phyloP scores from a whole-genome alignment of 2,113 vertebrate species.

The Elgaria multicarinata region DNA sequence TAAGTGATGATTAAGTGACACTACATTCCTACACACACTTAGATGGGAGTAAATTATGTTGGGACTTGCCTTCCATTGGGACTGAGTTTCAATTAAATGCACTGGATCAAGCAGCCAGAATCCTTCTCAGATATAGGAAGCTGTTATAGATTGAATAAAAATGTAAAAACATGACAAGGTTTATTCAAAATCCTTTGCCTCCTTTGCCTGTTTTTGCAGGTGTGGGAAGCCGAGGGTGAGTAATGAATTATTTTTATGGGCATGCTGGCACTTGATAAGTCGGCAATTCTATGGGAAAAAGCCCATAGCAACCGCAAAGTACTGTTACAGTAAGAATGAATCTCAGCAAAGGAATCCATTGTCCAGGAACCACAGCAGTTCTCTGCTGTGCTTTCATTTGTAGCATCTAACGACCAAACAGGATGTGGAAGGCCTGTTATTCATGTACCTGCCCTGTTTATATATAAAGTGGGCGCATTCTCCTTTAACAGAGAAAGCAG shows the following conservation, averaged over 20 bases:
- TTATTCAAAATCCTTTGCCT: background rate
- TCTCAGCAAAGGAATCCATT: background rate
- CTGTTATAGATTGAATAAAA: background rate
- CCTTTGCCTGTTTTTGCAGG: background rate
- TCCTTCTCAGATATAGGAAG: background rate
- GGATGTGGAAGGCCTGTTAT: background rate
- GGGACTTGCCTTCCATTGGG: background rate
- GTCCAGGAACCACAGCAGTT: background rate
- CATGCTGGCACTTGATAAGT: constrained; percentile 1
- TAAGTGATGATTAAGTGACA: background rate
- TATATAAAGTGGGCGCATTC: background rate
- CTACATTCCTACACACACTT: background rate
- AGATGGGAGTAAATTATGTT: background rate
- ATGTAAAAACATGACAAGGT: background rate
- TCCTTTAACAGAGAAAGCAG: background rate
- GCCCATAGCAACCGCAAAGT: background rate
- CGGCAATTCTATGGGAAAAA: background rate
- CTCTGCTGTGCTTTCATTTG: background rate
- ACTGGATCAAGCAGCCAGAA: background rate
- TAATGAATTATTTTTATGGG: constrained; percentile 14
- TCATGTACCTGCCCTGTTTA: background rate
- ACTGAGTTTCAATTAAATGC: background rate
- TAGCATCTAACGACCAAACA: background rate
- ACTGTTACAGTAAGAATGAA: background rate
- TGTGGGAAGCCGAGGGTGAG: background rate